Conservation (phyloP, 1,140 invertebrate species). For the Zaprionus africanus region DNA sequence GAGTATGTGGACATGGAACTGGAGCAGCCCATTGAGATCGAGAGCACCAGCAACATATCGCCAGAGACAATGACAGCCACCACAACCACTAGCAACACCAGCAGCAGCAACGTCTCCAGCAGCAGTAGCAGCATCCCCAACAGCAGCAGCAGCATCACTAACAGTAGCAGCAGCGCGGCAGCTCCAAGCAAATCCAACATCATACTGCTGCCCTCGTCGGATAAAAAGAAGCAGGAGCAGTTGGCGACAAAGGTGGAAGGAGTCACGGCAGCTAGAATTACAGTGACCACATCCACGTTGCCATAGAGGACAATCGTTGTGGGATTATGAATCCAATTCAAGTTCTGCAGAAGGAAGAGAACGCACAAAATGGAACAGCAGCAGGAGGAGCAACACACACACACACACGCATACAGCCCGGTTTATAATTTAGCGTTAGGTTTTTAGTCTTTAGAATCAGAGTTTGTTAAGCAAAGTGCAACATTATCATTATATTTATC, state of each 20-base stretch:
- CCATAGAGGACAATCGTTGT: slow-evolving; percentile 26
- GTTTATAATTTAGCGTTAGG: slow-evolving; percentile 69
- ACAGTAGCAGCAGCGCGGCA: background rate
- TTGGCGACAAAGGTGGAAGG: slow-evolving; percentile 2
- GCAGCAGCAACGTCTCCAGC: background rate
- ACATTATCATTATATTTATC: slow-evolving; percentile 61
- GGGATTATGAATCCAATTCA: slow-evolving; percentile 1
- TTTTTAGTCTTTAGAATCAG: slow-evolving; percentile 67
- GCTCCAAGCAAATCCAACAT: slow-evolving; percentile 8
- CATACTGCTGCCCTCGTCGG: background rate
- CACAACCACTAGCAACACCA: slow-evolving; percentile 6
- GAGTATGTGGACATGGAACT: slow-evolving; percentile 82
- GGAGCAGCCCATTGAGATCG: slow-evolving; percentile 73
- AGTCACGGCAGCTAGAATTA: slow-evolving; percentile 1
- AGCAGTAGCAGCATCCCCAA: background rate
- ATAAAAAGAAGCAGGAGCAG: slow-evolving; percentile 21
- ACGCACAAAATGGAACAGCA: slow-evolving; percentile 55
- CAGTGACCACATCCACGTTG: slow-evolving; percentile 35
- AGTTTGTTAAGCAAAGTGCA: slow-evolving; percentile 66
- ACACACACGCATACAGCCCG: slow-evolving; percentile 49
- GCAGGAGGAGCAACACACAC: slow-evolving; percentile 6
- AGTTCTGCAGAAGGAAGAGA: slow-evolving; percentile 26
- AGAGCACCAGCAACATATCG: slow-evolving; percentile 67
- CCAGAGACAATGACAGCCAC: slow-evolving; percentile 37
- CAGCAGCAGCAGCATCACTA: background rate